Percentiles rank a stretch among this genome's conserved stretches.
These are phyloP conservation scores for Drosophila sulfurigaster DNA, from an alignment of 1,140 invertebrate genomes.

Conservation along the genomic window DNA sequence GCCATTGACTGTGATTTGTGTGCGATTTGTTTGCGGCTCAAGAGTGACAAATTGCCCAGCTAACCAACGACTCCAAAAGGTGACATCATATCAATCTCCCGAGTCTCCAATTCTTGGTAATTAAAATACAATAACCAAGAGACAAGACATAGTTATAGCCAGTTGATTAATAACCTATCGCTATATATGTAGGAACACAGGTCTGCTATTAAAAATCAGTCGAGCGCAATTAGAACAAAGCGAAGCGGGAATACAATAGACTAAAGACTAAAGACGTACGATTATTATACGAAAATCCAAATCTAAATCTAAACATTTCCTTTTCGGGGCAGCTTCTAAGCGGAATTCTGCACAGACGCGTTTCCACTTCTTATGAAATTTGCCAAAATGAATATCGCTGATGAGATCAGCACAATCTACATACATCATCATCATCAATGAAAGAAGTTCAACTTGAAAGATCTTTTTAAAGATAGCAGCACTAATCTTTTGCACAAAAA, in stretches of 20 bases:
- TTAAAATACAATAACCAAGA: slow-evolving; percentile 74
- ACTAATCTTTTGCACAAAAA: neutral
- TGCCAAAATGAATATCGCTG: slow-evolving; percentile 27
- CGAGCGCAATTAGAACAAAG: slow-evolving; percentile 82
- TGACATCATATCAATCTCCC: slow-evolving; percentile 70
- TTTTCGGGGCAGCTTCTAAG: slow-evolving; percentile 49
- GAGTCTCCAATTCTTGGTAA: slow-evolving; percentile 60
- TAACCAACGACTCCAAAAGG: slow-evolving; percentile 11
- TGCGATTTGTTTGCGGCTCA: slow-evolving; percentile 42
- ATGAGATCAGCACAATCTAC: slow-evolving; percentile 31
- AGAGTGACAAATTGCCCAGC: slow-evolving; percentile 68
- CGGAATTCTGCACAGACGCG: slow-evolving; percentile 75
- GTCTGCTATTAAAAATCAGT: slow-evolving; percentile 75
- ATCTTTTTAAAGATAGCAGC: slow-evolving; percentile 8
- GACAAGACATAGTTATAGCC: slow-evolving; percentile 30
- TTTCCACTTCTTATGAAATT: slow-evolving; percentile 37
- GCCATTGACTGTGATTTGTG: slow-evolving; percentile 57
- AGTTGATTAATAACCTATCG: slow-evolving; percentile 76
- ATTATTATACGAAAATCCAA: slow-evolving; percentile 32
- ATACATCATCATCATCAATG: slow-evolving; percentile 11
- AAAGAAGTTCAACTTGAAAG: slow-evolving; percentile 7
- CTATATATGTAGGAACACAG: slow-evolving; percentile 12
- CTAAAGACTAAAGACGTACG: slow-evolving; percentile 30
- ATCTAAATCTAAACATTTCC: slow-evolving; percentile 59
- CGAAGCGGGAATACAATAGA: slow-evolving; percentile 30